Base-by-base conservation (phyloP, 2,797 vertebrate species). In the Ptychobarbus kaznakovi region DNA sequence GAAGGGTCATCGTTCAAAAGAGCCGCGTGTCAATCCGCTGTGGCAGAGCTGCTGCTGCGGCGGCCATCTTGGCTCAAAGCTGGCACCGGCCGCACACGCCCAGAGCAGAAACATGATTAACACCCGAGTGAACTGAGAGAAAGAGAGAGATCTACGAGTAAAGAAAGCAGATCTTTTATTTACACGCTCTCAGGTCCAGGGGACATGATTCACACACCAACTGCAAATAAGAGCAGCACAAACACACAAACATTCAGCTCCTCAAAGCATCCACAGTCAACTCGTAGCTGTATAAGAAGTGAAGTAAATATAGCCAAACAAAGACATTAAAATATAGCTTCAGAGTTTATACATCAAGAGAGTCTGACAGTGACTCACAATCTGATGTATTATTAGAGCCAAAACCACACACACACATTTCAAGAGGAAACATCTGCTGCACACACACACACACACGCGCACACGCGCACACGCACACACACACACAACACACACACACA, bases 1-100 rank as follows among this genome's bases (percentile, higher is more conserved):
- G 82, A 82, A 25, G 76, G 89, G 88, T 88, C 86, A 83, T 51
- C 56, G 12, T 15, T 83, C 58, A 83, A 38, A 58, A 58, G 80
- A 58, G 51, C 51, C 42, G 25, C 44, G 28, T n/a, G 63, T 68
- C 63, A 35, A 51, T 80, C 77, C 25, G 0, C 16, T 25, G 58
- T 18, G 72, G 25, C 72, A 56, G 49, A 56, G 44, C 7, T 4
- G 28, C 76, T 25, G 12, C 22, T 1, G n/a, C 56, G 9, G 28
- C 44, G 13, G 78, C 78, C 78, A 80, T 80, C 25, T 80, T 80
- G 78, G 78, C 63, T 66, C 61, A 80, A 68, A 56, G 35, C 10
- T n/a, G 20, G 20, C 42, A 46, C 42, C 5, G n/a, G 16, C 49
- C 2, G 53, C 75, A 61, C 53, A 6, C 15, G n/a, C 58, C 46